Percentiles rank a stretch among this genome's conserved stretches.
Conservation (phyloP, 1,140 invertebrate genomes). For the Meloidogyne exigua region DNA sequence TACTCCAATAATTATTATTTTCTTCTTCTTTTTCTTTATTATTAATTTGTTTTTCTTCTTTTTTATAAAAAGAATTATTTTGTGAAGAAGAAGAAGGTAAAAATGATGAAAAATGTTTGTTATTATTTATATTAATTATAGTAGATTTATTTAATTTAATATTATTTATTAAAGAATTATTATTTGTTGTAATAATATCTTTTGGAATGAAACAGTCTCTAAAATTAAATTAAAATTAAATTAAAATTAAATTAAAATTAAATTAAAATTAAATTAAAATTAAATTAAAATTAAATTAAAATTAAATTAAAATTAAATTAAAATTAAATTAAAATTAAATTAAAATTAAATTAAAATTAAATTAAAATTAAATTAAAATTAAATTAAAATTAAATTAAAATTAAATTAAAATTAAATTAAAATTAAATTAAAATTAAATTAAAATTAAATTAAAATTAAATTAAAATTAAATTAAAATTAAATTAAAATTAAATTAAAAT, state of each 20-base stretch:
- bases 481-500: not conserved
- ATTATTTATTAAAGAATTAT: not conserved
- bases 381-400: not conserved
- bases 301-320: not conserved
- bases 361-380: too few relatives aligned
- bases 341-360: not conserved
- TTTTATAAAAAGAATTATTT: not conserved
- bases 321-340: too few relatives aligned
- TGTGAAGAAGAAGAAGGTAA: not conserved
- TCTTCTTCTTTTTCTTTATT: not conserved
- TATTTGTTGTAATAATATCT: too few relatives aligned
- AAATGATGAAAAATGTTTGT: not conserved
- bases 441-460: not conserved
- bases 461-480: too few relatives aligned
- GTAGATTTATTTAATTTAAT: not conserved
- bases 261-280: too few relatives aligned
- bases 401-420: not conserved
- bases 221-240: too few relatives aligned
- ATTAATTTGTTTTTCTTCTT: slow-evolving; percentile 5
- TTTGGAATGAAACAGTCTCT: not conserved
- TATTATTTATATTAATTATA: not conserved
- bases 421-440: too few relatives aligned
- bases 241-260: not conserved
- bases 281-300: not conserved
- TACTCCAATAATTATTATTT: not conserved